Base-by-base conservation (phyloP, 2,797 vertebrate genomes). In the Sebastes matsubarae region DNA sequence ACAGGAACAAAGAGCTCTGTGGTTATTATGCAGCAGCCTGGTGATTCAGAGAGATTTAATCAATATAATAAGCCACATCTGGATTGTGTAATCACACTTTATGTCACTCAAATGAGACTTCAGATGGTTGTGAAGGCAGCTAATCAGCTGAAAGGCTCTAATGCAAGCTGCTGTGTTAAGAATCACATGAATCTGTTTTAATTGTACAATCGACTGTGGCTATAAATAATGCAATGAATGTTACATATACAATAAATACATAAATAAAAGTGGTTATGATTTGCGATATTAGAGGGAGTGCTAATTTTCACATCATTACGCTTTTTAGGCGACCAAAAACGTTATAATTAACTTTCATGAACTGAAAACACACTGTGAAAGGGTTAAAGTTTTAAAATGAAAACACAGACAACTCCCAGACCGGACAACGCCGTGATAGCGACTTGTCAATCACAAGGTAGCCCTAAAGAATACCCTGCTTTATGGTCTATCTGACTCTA, bases 381-480 rank as follows among this genome's bases (percentile, higher is more conserved):
- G 34, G 34, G 34, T 34, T 34, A 2, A 34, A 11, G 34, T 34
- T 34, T 34, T 34, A 34, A 34, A 0, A 34, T 34, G 34, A 34
- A 34, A 34, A 34, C 34, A 34, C 10, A 0, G 34, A 12, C 34
- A 34, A 11, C 34, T 34, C 34, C 10, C 34, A 34, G 10, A 34
- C 34, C 10, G 34, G 34, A 34, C 10, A 36, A 36, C 10, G 34
- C 0, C 34, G 10, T 36, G 34, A 4, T 36, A 36, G 34, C 10
- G 0, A 36, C 10, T 2, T 11, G 34, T 36, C 34, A 36, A 36
- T 36, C 34, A 36, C 34, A 36, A 36, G 34, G 0, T 36, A 36
- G 34, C 34, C 34, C 34, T 11, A 34, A 34, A 34, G 34, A 0
- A 36, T 11, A 1, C 34, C 34, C 10, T 36, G 34, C 34, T 36